Evolutionary conservation across 2,888 invertebrate genomes (phyloP), one percentile per base, ranked within the genome.

Genomic region (Aethes cnicana): DNA sequence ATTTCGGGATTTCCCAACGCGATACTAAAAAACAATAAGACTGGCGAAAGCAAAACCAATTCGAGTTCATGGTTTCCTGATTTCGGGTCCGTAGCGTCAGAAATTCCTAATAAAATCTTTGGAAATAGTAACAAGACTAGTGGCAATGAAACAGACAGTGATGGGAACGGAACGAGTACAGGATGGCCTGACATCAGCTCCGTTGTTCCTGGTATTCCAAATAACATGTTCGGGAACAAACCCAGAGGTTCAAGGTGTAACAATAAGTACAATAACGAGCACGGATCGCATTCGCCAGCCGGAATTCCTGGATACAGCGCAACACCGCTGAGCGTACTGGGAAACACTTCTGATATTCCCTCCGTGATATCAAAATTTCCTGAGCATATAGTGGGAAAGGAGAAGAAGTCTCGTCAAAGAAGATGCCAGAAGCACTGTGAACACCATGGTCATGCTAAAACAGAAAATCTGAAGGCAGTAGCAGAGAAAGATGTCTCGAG

Each of bases 111-210:
- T n/a, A 23, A 35, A 14, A 16, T 37, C 12, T 48, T 35, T 4
- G 48, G 33, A 9, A 48, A 26, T 23, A 43, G 35, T n/a, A 48
- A 48, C 18, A 41, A 20, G 17, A 41, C 33, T 18, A 7, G 25
- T 5, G 23, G 17, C 11, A 39, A 35, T n/a, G 33, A 33, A 12
- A 33, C 25, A 0, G 18, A 7, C 17, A 25, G 4, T 18, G 44
- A 11, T 32, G 23, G 32, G 9, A 32, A 21, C 4, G 43, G 42
- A 16, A 14, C 42, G n/a, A 21, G 21, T n/a, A 14, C 30, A 12
- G 39, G 39, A 17, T 32, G 35, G 2, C 36, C 43, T 3, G 23
- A 49, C 7, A 17, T 49, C 5, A 9, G 21, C 4, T 21, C 48
- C 9, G 12, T 33, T 8, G 21, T 43, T 11, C 30, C 43, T 23